These are phyloP conservation scores for Sphaerodactylus townsendi DNA, from an alignment of 2,113 vertebrate genomes.

Conservation along the genomic window DNA sequence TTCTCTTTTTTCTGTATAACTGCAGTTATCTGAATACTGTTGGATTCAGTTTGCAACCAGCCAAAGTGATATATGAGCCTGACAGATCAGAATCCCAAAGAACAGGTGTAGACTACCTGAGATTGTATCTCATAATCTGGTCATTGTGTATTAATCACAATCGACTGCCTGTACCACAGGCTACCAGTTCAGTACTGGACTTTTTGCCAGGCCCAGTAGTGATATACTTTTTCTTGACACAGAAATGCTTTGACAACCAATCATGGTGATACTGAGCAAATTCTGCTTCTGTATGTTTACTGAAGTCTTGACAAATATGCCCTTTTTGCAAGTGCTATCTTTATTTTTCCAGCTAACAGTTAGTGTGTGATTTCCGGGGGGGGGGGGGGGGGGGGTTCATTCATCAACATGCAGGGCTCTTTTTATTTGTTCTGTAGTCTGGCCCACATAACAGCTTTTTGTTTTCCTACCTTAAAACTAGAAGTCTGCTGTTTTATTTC, in stretches of 20 bases:
- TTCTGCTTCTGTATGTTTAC: neutral
- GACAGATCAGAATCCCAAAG: conserved; percentile 47
- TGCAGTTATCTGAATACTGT: conserved; percentile 38
- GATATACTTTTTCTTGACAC: conserved; percentile 24
- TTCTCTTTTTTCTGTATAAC: conserved; percentile 42
- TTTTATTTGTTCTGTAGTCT: neutral
- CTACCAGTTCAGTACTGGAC: conserved; percentile 59
- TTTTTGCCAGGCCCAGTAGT: conserved; percentile 58
- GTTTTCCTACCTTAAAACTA: neutral
- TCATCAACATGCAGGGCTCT: neutral
- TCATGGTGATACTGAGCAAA: conserved; percentile 53
- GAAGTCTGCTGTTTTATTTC: neutral
- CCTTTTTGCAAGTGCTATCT: neutral
- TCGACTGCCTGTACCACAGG: conserved; percentile 58
- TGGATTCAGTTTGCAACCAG: conserved; percentile 46
- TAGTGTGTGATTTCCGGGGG: neutral
- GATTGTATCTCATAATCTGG: conserved; percentile 56
- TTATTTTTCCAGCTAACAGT: neutral
- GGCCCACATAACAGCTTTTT: neutral
- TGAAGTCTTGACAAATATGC: neutral
- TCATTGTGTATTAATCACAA: conserved; percentile 67
- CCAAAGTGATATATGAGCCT: conserved; percentile 54
- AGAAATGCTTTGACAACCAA: conserved; percentile 36
- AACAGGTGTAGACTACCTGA: conserved; percentile 66
- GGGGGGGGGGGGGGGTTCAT: too few species aligned